Conservation (phyloP, 2,888 invertebrate genomes). For the Drosophila paracracens region DNA sequence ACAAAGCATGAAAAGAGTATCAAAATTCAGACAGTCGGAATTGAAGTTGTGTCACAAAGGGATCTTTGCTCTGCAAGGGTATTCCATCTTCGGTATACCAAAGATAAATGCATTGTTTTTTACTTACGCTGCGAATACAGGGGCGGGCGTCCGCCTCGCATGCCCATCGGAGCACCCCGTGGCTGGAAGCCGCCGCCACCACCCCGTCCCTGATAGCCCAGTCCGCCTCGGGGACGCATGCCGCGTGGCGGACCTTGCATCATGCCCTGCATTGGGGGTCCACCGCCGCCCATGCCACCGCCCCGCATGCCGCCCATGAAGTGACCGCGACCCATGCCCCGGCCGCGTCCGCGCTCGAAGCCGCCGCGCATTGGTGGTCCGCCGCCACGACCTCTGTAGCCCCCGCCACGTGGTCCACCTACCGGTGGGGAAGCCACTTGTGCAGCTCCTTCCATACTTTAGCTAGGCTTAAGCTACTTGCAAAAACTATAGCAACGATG, state of each 20-base stretch:
- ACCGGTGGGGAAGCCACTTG: slow-evolving; percentile 74
- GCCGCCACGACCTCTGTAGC: slow-evolving; percentile 83
- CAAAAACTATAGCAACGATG: slow-evolving; percentile 16
- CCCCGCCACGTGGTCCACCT: slow-evolving; percentile 82
- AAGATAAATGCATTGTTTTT: neutral
- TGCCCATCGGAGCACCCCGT: slow-evolving; percentile 83
- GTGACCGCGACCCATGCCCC: slow-evolving; percentile 85
- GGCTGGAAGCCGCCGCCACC: slow-evolving; percentile 76
- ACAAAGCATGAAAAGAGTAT: neutral
- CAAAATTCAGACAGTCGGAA: neutral
- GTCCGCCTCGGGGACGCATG: slow-evolving; percentile 82
- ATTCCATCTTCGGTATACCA: neutral
- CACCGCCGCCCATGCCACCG: slow-evolving; percentile 80
- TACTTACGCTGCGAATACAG: slow-evolving; percentile 84
- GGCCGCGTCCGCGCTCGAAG: slow-evolving; percentile 84
- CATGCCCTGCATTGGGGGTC: slow-evolving; percentile 80
- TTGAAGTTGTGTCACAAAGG: neutral
- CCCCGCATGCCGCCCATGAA: slow-evolving; percentile 83
- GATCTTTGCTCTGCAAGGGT: slow-evolving; percentile 1
- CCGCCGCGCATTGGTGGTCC: slow-evolving; percentile 83
- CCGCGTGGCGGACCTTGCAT: slow-evolving; percentile 79
- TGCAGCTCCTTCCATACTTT: slow-evolving; percentile 77
- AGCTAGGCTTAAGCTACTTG: slow-evolving; percentile 2
- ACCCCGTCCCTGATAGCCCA: slow-evolving; percentile 82
- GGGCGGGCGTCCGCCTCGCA: slow-evolving; percentile 83